Evolutionary conservation across 2,888 invertebrate genomes (phyloP), one percentile per base, ranked within the genome.

Genomic region (Macrosiphum euphorbiae): DNA sequence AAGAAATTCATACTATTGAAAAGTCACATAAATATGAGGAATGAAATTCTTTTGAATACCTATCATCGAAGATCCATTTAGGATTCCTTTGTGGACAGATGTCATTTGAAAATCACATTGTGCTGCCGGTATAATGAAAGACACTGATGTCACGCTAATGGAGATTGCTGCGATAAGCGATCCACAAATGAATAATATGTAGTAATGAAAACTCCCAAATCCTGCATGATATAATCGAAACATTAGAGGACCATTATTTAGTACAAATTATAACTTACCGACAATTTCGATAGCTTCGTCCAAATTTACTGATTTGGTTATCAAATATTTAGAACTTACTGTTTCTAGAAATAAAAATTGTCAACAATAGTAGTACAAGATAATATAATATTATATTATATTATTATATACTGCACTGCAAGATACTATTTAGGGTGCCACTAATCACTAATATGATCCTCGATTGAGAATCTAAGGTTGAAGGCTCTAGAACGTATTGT

Each of bases 161-260:
- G 98, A 98, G 90, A 98, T 98, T 96, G 98, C 98, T 95, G 98
- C 96, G 95, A 98, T 98, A 95, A 98, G 98, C 95, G 98, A 96
- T 47, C 98, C 98, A 95, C 97, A 97, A 96, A 98, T 96, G 94
- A 97, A 96, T 95, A 98, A 96, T 95, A 98, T 96, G 95, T 97
- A 96, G 95, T 97, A 97, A 96, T 98, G 98, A 96, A 98, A 98
- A 95, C 97, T 97, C 94, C 98, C 98, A 96, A 98, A 98, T 44
- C 92, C 94, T 94, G 58, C 44, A 78, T 20, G n/a, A 67, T 4
- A 67, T 44, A 44, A 44, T 44, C 44, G 3, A 67, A 67, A n/a
- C n/a, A 67, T 13, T n/a, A 44, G 44, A 44, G 44, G 44, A 44
- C 44, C n/a, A n/a, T n/a, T n/a, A 50, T n/a, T 28, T 28, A n/a